Percentiles rank a stretch among this genome's conserved stretches.
Evolutionary conservation across 2,888 invertebrate species (phyloP).

Genomic region (Pocota personata): DNA sequence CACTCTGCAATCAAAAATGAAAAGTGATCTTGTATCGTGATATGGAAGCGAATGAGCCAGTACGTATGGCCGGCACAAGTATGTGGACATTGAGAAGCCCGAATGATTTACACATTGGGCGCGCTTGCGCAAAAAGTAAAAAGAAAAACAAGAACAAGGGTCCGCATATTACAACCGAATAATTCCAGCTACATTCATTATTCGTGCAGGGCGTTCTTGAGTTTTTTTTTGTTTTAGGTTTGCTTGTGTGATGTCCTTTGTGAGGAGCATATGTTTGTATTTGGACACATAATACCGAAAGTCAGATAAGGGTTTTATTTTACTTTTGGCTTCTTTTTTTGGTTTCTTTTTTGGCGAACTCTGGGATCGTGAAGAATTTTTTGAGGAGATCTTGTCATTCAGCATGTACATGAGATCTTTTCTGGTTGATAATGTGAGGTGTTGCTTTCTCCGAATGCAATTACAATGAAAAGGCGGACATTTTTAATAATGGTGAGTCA

Average conservation of each 20-base stretch:
- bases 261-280: slow-evolving; percentile 55
- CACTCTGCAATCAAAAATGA: slow-evolving; percentile 74
- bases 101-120: slow-evolving; percentile 73
- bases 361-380: slow-evolving; percentile 67
- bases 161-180: slow-evolving; percentile 73
- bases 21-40: slow-evolving; percentile 74
- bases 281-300: slow-evolving; percentile 63
- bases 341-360: slow-evolving; percentile 12
- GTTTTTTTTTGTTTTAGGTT: slow-evolving; percentile 24
- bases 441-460: slow-evolving; percentile 65
- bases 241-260: slow-evolving; percentile 55
- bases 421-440: slow-evolving; percentile 51
- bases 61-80: slow-evolving; percentile 16
- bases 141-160: slow-evolving; percentile 52
- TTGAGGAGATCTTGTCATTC: slow-evolving; percentile 70
- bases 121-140: slow-evolving; percentile 50
- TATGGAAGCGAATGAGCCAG: slow-evolving; percentile 70
- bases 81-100: slow-evolving; percentile 68
- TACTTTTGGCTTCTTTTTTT: not conserved
- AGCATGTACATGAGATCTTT: slow-evolving; percentile 47
- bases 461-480: slow-evolving; percentile 29
- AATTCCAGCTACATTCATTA: slow-evolving; percentile 71
- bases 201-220: slow-evolving; percentile 65
- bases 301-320: slow-evolving; percentile 56
- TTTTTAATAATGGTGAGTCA: slow-evolving; percentile 13